A percentile compares a stretch with the other conserved stretches of the same genome.
phyloP scores from a whole-genome alignment of 1,140 invertebrate species.

The Aphelinus certus region DNA sequence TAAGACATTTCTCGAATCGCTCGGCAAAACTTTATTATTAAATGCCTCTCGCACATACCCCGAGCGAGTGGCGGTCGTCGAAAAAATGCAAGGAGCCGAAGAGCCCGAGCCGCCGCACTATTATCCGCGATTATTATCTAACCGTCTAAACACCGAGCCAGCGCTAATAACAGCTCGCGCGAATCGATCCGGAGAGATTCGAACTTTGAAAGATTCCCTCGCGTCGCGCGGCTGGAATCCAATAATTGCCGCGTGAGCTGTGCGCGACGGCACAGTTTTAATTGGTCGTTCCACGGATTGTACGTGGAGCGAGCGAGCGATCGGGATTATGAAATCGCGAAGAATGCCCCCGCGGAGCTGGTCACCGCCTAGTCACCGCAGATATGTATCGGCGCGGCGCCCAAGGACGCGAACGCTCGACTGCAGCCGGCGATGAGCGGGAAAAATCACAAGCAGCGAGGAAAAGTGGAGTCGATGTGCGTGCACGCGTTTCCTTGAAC shows the following conservation, averaged over 20 bases:
- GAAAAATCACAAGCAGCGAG: neutral
- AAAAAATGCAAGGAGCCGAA: conserved; percentile 14
- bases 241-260: conserved; percentile 44
- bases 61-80: neutral
- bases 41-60: conserved; percentile 18
- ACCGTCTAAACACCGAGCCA: neutral
- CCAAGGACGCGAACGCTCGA: too few relatives aligned
- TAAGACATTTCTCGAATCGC: conserved; percentile 23
- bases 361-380: conserved; percentile 7
- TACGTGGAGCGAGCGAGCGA: conserved; percentile 25
- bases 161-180: conserved; percentile 13
- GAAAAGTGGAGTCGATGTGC: neutral
- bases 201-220: neutral
- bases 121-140: conserved; percentile 14
- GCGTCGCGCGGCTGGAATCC: conserved; percentile 36
- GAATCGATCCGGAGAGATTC: conserved; percentile 33
- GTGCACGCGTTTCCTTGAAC: conserved; percentile 5
- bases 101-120: neutral
- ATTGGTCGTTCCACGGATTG: conserved; percentile 46
- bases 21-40: conserved; percentile 29
- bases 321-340: conserved; percentile 48
- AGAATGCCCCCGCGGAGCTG: conserved; percentile 42
- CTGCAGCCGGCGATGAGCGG: neutral
- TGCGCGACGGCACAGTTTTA: conserved; percentile 42
- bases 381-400: neutral